Evolutionary conservation across 2,888 invertebrate genomes (phyloP).

Genomic region (Andrena dorsata): DNA sequence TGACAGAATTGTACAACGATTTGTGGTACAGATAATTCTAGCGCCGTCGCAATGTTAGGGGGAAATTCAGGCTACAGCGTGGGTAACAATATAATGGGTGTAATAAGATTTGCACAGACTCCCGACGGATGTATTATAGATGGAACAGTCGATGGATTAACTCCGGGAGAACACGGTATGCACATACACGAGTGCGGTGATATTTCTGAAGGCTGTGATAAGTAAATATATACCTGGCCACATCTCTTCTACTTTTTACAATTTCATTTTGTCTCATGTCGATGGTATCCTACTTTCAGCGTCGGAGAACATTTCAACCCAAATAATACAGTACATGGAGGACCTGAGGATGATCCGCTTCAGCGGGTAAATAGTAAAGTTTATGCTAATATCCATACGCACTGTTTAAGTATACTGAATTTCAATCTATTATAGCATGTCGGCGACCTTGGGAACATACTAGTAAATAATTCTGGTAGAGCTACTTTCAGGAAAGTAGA

Average conservation of each 20-base stretch:
- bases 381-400: neutral
- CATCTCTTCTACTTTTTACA: neutral
- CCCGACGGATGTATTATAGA: conserved; percentile 90
- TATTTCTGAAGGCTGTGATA: conserved; percentile 88
- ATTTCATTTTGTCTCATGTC: conserved; percentile 5
- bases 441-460: conserved; percentile 89
- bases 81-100: conserved; percentile 87
- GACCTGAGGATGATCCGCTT: conserved; percentile 84
- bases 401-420: neutral
- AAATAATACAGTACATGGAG: conserved; percentile 85
- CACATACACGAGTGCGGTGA: conserved; percentile 91
- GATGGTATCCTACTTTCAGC: conserved; percentile 79
- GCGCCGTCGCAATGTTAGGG: conserved; percentile 91
- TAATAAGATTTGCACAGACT: conserved; percentile 91
- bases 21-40: conserved; percentile 82
- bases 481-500: conserved; percentile 89
- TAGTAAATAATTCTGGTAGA: conserved; percentile 88
- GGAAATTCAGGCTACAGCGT: conserved; percentile 85
- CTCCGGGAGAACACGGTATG: conserved; percentile 87
- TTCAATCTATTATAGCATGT: conserved; percentile 83
- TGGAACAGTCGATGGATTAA: conserved; percentile 93
- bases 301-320: conserved; percentile 89
- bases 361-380: conserved; percentile 81
- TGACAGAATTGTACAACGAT: conserved; percentile 41
- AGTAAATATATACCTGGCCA: conserved; percentile 77